These are phyloP conservation scores for Clinocottus analis DNA, from an alignment of 2,113 vertebrate species.

Conservation along the genomic window DNA sequence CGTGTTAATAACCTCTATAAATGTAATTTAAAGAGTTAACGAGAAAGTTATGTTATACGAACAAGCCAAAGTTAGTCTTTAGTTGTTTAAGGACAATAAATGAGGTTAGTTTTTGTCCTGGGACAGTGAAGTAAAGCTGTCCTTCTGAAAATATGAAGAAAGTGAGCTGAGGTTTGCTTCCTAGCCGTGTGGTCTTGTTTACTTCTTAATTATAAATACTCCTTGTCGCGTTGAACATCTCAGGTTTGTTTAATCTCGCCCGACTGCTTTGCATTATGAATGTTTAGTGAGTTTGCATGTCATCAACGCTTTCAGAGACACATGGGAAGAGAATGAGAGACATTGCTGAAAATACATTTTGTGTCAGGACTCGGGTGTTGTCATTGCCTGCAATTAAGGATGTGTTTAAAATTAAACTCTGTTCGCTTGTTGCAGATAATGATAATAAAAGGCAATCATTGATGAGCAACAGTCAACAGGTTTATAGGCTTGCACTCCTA, in stretches of 20 bases:
- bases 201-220: background rate
- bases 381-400: background rate
- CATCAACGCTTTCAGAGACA: background rate
- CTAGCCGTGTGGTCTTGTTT: background rate
- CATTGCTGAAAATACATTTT: background rate
- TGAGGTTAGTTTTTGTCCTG: background rate
- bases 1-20: slow-evolving; percentile 22
- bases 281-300: slow-evolving; percentile 47
- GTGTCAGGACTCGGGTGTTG: background rate
- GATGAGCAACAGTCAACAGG: background rate
- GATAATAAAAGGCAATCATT: background rate
- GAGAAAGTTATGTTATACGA: background rate
- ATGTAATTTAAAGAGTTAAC: slow-evolving; percentile 13
- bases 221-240: slow-evolving; percentile 8
- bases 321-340: too few species aligned
- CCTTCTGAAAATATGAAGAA: slow-evolving; percentile 13
- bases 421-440: background rate
- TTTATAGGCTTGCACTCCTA: background rate
- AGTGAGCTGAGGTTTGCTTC: background rate
- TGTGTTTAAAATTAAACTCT: background rate
- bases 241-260: slow-evolving; percentile 23
- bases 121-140: background rate
- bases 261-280: slow-evolving; percentile 58
- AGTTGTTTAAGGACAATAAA: background rate
- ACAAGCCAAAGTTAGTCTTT: too few species aligned